These are phyloP conservation scores for Eupithecia exiguata DNA, from an alignment of 2,888 invertebrate genomes.

Conservation along the genomic window DNA sequence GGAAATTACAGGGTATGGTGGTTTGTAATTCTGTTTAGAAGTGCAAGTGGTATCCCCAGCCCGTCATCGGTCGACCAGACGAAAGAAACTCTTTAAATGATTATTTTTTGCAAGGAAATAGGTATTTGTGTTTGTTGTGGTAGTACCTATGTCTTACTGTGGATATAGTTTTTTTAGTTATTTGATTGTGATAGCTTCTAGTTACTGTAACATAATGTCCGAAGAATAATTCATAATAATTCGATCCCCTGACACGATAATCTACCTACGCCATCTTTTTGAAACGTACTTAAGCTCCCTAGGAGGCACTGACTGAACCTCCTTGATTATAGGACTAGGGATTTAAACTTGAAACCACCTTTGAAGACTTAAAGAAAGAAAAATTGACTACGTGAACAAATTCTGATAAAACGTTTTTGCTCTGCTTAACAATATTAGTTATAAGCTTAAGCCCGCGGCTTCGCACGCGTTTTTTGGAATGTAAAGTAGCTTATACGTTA, in stretches of 20 bases:
- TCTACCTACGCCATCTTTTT: neutral
- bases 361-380: neutral
- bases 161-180: no score
- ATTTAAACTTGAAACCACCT: neutral
- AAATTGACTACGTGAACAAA: neutral
- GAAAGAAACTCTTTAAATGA: neutral
- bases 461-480: no score
- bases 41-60: conserved; percentile 34
- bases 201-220: no score
- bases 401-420: neutral
- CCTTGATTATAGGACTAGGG: neutral
- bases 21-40: conserved; percentile 42
- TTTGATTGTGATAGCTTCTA: no score
- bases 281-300: neutral
- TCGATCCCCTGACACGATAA: neutral
- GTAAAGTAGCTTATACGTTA: no score
- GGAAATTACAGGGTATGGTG: conserved; percentile 50
- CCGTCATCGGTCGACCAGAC: conserved; percentile 12
- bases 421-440: neutral
- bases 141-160: no score
- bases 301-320: neutral
- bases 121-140: no score
- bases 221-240: neutral
- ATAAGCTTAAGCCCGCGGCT: no score
- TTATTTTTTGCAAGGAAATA: no score